phyloP scores from a whole-genome alignment of 2,113 vertebrate genomes.

The Clarias batrachus region DNA sequence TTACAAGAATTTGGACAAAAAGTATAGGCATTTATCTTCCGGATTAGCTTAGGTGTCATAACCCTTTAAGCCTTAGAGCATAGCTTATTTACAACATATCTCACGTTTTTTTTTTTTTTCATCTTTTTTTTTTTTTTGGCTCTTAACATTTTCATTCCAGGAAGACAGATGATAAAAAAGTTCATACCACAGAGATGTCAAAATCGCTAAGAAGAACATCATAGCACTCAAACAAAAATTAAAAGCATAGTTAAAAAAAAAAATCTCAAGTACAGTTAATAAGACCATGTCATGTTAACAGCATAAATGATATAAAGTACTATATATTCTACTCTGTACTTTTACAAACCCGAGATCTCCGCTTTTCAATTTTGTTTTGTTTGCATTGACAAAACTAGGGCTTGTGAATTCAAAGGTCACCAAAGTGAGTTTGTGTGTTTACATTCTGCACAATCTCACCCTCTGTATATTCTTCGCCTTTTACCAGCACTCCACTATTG shows the following conservation, averaged over 20 bases:
- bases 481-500: no score
- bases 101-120: neutral
- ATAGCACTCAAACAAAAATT: neutral
- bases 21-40: slow-evolving; percentile 1
- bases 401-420: neutral
- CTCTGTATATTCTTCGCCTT: neutral
- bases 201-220: neutral
- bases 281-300: neutral
- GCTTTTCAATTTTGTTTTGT: neutral
- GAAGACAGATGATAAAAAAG: neutral
- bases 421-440: neutral
- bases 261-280: neutral
- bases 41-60: neutral
- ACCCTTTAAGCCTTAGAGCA: neutral
- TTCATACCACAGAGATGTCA: neutral
- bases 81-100: neutral
- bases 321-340: neutral
- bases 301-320: neutral
- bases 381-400: neutral
- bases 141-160: neutral
- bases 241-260: neutral
- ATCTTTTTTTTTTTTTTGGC: neutral
- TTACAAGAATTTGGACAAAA: slow-evolving; percentile 1
- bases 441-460: neutral
- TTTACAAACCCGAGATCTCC: neutral